Base-by-base conservation (phyloP, 2,888 invertebrate genomes). In the Cephonodes hylas region DNA sequence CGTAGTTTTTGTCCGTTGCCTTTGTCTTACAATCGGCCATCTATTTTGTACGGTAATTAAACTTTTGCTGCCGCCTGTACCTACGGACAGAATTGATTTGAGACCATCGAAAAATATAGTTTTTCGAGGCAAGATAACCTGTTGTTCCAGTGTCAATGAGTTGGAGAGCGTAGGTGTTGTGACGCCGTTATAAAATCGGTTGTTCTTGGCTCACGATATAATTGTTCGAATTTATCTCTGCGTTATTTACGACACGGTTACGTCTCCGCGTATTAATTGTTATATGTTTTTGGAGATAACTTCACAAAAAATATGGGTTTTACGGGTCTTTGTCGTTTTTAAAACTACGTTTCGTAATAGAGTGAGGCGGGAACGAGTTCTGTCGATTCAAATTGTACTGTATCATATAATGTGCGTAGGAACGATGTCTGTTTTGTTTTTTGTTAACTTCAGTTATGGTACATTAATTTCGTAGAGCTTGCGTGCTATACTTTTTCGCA, bases 191-290 rank as follows among this genome's bases (percentile, higher is more conserved):
- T 80, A 76, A 83, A 84, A 83, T 79, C 74, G 76, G 72, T 77
- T 76, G 74, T 76, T 79, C 72, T 73, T 79, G 76, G 77, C 70
- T 77, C 70, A 77, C 71, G 77, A 81, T 80, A 84, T 84, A 81
- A 87, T 85, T 85, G 84, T 83, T 80, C 71, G 53, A 53, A 53
- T 84, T 83, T 83, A 84, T 85, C 77, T 83, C 53, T 67, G 62
- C 63, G 72, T 79, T 79, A 76, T 81, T 83, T 83, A 83, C 74
- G 72, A 71, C 69, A 71, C 72, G 77, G 74, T 77, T 77, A 66
- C 66, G 66, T 58, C 45, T 59, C 7, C n/a, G 23, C 45, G 45
- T 61, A 58, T 38, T 46, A 72, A 72, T 71, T 70, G 70, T 72
- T 68, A 69, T 66, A 68, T 67, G 68, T 71, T 69, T 68, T 64